Evolutionary conservation across 1,140 invertebrate species (phyloP), one percentile per base, ranked within the genome.

Genomic region (Pararge aegeria): DNA sequence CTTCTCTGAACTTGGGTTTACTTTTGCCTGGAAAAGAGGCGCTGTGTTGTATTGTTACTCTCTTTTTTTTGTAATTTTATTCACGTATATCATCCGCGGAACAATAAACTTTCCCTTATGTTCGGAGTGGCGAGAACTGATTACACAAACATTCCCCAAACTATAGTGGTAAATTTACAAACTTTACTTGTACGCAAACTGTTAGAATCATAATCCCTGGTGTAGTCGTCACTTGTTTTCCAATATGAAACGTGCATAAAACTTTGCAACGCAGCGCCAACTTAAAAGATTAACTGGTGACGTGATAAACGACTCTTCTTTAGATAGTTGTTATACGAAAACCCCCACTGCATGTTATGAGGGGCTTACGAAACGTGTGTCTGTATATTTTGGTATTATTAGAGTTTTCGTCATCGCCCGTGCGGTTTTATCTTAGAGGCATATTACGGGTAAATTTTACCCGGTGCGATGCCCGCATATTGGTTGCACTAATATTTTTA

Each of bases 301-400:
- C 44, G 56, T 78, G 70, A 76, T 64, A 71, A 71, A 74, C 73
- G 64, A 56, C 51, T 49, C 20, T 44, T 55, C 53, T 30, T 61
- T 61, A n/a, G n/a, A 38, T 15, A 63, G 64, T 64, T 51, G 56
- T 52, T 59, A 30, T 51, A 20, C 34, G 63, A 55, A 38, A 53
- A 59, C 49, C 30, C 29, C 46, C 12, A 20, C 46, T 42, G 16
- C 27, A 34, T 58, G 19, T 50, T 58, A 27, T 46, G 38, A 42
- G n/a, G 20, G n/a, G 20, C 12, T 49, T 27, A 24, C 5, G 1
- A 16, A 0, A 1, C n/a, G 5, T 7, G 46, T 13, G n/a, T 46
- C 7, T 20, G 30, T 34, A 46, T 2, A 46, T 46, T 46, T 21
- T 12, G 3, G 5, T 46, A 18, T 30, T 30, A 50, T 24, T 30